Evolutionary conservation across 1,140 invertebrate genomes (phyloP).

Genomic region (Thaumetopoea pityocampa): DNA sequence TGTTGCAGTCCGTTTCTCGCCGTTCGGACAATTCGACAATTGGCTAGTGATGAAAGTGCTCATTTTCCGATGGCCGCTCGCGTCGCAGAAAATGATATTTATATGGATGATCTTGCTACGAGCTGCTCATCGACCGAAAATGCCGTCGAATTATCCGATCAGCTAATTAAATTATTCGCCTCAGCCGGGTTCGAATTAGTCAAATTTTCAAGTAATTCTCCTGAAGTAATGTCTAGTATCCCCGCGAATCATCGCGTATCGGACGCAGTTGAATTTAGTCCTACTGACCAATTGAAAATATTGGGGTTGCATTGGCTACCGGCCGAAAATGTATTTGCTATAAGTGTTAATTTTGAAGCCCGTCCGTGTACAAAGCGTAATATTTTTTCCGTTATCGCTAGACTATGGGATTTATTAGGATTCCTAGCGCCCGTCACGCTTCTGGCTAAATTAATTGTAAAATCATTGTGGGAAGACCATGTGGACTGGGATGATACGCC

Average conservation of each 20-base stretch:
- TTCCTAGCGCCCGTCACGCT: conserved; percentile 28
- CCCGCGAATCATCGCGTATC: conserved; percentile 1
- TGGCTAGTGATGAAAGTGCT: conserved; percentile 2
- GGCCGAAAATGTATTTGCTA: conserved; percentile 13
- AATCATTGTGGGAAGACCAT: conserved; percentile 34
- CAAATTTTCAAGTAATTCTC: conserved; percentile 40
- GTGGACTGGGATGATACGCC: conserved; percentile 38
- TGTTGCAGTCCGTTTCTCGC: conserved; percentile 11
- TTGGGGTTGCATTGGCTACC: conserved; percentile 19
- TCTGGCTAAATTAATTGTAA: conserved; percentile 38
- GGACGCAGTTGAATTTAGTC: conserved; percentile 9
- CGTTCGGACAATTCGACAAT: conserved; percentile 6
- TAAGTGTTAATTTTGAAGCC: conserved; percentile 4
- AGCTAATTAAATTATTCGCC: conserved; percentile 20
- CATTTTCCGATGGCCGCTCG: conserved; percentile 2
- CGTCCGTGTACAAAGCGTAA: conserved; percentile 20
- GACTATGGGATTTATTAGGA: conserved; percentile 27
- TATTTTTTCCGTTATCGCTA: conserved; percentile 23
- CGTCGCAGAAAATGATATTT: conserved; percentile 6
- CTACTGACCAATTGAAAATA: conserved; percentile 16
- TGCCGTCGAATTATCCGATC: conserved; percentile 2
- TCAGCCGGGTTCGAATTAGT: conserved; percentile 27
- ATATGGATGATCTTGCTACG: conserved; percentile 14
- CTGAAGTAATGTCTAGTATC: conserved; percentile 4
- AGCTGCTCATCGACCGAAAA: not conserved